Base-by-base conservation (phyloP, 2,113 vertebrate species). In the Antennarius striatus region DNA sequence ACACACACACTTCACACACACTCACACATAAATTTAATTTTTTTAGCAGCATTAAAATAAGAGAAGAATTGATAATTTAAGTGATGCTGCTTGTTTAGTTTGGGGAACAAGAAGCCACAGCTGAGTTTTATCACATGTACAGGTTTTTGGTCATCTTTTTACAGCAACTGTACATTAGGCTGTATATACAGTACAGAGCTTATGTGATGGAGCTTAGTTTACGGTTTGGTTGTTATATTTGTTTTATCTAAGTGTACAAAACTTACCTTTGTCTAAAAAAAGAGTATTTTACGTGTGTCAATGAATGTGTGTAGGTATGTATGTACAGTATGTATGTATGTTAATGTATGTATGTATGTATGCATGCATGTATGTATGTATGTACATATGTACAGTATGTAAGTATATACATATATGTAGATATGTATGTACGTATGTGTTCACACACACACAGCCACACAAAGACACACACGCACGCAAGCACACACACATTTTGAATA, bases 41-140 rank as follows among this genome's bases (percentile, higher is more conserved):
- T 70, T 81, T 83, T 91, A 95, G 94, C 94, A 95, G 93, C 93
- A 92, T 77, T 75, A 73, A 71, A 83, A 69, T 74, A 82, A 79
- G 74, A 73, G 67, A 74, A 84, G 62, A 65, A 63, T 74, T 75
- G 80, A 80, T 84, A 58, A 78, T 81, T 79, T 88, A 79, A 79
- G 75, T 80, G 81, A 86, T 80, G 86, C 86, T 88, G 90, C 89
- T 85, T 60, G 53, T 85, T 86, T 77, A 80, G 72, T 86, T 76
- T 46, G 36, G 71, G 65, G 72, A 82, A 75, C 70, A 80, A 77
- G 62, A 86, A 80, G 75, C 72, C 82, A 82, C 61, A 49, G 64
- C 63, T 70, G 54, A 68, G 60, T 73, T 76, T 80, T 63, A 65
- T 80, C 77, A 69, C 56, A 68, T 71, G 63, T 71, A 83, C 69